A percentile compares a stretch with the other conserved stretches of the same genome.
Evolutionary conservation across 92 coral and sea anemone genomes (phyloP).

Genomic region (Actinernus sp.): DNA sequence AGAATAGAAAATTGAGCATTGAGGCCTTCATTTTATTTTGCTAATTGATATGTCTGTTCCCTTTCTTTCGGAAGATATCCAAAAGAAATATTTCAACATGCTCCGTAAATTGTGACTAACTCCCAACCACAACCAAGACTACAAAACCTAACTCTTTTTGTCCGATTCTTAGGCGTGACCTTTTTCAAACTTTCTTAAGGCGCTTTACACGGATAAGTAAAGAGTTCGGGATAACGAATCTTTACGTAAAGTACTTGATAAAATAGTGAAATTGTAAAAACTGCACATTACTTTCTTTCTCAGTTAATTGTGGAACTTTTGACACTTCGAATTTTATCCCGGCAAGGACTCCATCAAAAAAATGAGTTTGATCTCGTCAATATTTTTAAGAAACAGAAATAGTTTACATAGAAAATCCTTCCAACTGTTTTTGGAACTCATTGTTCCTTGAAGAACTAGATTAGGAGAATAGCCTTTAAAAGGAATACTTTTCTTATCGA

Average conservation of each 20-base stretch:
- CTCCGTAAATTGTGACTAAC: no score
- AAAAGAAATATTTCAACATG: no score
- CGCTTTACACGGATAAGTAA: neutral
- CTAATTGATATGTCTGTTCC: conserved; percentile 73
- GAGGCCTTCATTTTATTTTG: conserved; percentile 25
- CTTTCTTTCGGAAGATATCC: no score
- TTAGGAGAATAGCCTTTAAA: no score
- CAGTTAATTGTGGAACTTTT: neutral
- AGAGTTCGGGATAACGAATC: neutral
- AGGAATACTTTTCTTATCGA: no score
- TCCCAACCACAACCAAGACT: neutral
- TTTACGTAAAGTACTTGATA: neutral
- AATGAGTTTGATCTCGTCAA: no score
- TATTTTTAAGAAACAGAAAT: no score
- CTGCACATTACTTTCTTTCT: neutral
- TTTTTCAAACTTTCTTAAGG: neutral
- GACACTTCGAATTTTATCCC: neutral
- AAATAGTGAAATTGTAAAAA: neutral
- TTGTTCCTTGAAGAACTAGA: no score
- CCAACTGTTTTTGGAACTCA: no score
- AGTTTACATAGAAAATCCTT: no score
- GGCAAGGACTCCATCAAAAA: neutral
- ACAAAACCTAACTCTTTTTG: neutral
- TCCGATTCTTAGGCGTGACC: neutral
- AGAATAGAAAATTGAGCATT: conserved; percentile 11